Evolutionary conservation across 2,113 vertebrate genomes (phyloP).

Genomic region (Plestiodon gilberti): DNA sequence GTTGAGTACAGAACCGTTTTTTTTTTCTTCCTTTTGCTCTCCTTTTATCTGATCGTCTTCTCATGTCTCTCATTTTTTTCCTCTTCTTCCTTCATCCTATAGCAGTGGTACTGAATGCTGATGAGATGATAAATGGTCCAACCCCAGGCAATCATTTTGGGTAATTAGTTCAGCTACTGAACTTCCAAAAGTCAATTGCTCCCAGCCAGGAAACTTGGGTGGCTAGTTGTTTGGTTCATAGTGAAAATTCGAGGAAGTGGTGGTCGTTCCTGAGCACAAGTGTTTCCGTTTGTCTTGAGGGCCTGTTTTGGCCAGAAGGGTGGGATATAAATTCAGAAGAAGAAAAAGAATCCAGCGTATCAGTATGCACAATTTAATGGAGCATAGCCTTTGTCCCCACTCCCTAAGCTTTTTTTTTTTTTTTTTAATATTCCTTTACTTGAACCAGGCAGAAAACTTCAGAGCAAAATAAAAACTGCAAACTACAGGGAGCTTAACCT

Average conservation of each 20-base stretch:
- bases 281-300: not conserved
- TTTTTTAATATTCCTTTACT: constrained; percentile 30
- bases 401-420: constrained; percentile 32
- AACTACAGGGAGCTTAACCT: not conserved
- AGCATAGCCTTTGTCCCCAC: constrained; percentile 3
- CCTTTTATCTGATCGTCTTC: constrained; percentile 60
- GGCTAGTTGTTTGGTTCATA: constrained; percentile 40
- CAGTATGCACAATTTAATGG: constrained; percentile 8
- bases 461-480: not conserved
- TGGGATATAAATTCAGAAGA: not conserved
- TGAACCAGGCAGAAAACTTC: not conserved
- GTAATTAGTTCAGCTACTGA: constrained; percentile 72
- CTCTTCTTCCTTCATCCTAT: constrained; percentile 53
- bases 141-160: constrained; percentile 65
- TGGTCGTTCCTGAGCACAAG: not conserved
- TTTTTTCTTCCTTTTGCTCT: constrained; percentile 54
- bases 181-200: constrained; percentile 56
- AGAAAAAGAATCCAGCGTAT: not conserved
- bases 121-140: constrained; percentile 68
- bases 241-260: not conserved
- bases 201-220: constrained; percentile 59
- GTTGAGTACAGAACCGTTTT: constrained; percentile 58
- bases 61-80: constrained; percentile 44
- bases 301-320: not conserved
- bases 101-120: constrained; percentile 53